A percentile compares a stretch with the other conserved stretches of the same genome.
phyloP scores from a whole-genome alignment of 2,888 invertebrate genomes.

The Leptopilina syphax region DNA sequence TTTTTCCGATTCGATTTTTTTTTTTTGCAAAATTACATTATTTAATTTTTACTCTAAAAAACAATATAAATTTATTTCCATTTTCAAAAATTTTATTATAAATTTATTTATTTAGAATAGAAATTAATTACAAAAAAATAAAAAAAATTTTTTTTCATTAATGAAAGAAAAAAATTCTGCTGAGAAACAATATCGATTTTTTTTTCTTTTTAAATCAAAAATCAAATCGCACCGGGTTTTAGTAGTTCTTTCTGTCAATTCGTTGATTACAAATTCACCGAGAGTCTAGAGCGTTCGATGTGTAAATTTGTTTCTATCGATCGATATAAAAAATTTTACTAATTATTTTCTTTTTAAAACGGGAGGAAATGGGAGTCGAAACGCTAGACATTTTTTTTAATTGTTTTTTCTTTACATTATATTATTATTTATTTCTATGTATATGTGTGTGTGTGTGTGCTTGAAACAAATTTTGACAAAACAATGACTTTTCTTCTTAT shows the following conservation, averaged over 20 bases:
- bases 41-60: too few relatives aligned
- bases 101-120: too few relatives aligned
- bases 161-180: background rate
- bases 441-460: too few relatives aligned
- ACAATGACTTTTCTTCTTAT: background rate
- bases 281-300: constrained; percentile 35
- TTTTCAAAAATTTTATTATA: too few relatives aligned
- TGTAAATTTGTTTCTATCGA: constrained; percentile 7
- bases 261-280: constrained; percentile 21
- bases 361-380: background rate
- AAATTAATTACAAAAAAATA: too few relatives aligned
- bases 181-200: background rate
- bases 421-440: background rate
- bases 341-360: background rate
- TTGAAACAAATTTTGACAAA: background rate
- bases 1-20: background rate
- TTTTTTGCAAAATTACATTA: too few relatives aligned
- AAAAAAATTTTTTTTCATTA: too few relatives aligned
- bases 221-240: constrained; percentile 11
- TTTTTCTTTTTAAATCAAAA: background rate
- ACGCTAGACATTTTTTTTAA: constrained; percentile 1
- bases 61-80: too few relatives aligned
- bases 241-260: background rate
- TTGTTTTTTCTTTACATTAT: too few relatives aligned
- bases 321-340: constrained; percentile 25